phyloP scores from a whole-genome alignment of 2,797 vertebrate species.

The Pteropus rufus region DNA sequence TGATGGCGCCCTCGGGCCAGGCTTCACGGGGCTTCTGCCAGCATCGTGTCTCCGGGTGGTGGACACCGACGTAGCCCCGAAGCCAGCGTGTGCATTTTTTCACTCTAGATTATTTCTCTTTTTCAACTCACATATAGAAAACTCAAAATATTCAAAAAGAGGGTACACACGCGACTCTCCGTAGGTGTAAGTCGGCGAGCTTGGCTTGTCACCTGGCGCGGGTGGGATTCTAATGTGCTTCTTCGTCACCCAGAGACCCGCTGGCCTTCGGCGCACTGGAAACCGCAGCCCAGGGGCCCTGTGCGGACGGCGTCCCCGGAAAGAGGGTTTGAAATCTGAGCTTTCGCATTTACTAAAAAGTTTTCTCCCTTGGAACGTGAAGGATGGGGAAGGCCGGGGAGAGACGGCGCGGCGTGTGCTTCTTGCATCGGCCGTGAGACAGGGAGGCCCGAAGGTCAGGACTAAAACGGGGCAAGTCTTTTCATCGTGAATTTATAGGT shows the following conservation, averaged over 20 bases:
- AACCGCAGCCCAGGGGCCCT: too few relatives aligned
- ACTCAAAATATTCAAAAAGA: conserved; percentile 31
- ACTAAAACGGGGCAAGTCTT: accelerated
- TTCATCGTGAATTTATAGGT: too few relatives aligned
- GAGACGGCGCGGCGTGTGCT: accelerated
- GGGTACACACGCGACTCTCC: background rate
- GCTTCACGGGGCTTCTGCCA: background rate
- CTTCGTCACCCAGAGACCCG: background rate
- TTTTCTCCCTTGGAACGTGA: background rate
- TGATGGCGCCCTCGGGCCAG: conserved; percentile 26
- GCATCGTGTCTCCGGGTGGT: background rate
- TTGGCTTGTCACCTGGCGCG: background rate
- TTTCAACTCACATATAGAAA: conserved; percentile 42
- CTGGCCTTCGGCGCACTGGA: background rate
- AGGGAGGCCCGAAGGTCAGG: accelerated
- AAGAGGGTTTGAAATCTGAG: too few relatives aligned
- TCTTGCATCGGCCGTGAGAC: background rate
- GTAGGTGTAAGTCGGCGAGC: background rate
- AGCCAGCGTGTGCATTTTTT: background rate
- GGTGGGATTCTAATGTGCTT: accelerated
- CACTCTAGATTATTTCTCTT: background rate
- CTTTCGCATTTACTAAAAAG: background rate
- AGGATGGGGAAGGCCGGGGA: background rate
- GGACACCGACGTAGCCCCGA: background rate
- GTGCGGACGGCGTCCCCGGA: accelerated